Evolutionary conservation across 2,888 invertebrate genomes (phyloP).

Genomic region (Agonopterix heracliana): DNA sequence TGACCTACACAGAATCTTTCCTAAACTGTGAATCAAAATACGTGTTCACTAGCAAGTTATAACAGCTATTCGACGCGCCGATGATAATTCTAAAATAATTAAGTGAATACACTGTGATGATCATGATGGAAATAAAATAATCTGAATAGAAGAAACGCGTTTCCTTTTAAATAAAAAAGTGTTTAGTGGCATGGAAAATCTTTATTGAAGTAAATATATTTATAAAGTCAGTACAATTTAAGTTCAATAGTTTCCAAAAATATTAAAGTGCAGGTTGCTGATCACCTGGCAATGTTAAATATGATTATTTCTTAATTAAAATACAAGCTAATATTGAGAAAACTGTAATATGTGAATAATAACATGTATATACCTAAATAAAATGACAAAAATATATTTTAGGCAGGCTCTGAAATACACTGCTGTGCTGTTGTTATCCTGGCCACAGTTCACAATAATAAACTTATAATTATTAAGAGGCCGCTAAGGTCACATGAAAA

Average conservation of each 20-base stretch:
- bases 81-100: too few relatives aligned
- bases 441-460: conserved; percentile 71
- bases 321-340: conserved; percentile 78
- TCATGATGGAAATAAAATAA: too few relatives aligned
- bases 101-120: too few relatives aligned
- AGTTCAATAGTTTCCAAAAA: conserved; percentile 79
- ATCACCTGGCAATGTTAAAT: conserved; percentile 78
- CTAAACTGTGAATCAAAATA: too few relatives aligned
- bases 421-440: conserved; percentile 72
- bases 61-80: too few relatives aligned
- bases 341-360: conserved; percentile 77
- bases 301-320: conserved; percentile 78
- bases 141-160: too few relatives aligned
- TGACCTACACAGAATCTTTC: too few relatives aligned
- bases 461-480: conserved; percentile 65
- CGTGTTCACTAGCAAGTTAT: too few relatives aligned
- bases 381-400: conserved; percentile 78
- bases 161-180: conserved; percentile 15
- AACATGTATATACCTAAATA: conserved; percentile 77
- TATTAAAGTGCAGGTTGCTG: conserved; percentile 78
- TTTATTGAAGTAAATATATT: conserved; percentile 79
- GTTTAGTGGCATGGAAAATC: conserved; percentile 76
- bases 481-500: conserved; percentile 62
- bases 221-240: conserved; percentile 79
- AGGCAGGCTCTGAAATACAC: conserved; percentile 74